Conservation (phyloP, 2,797 vertebrate species). For the Syngnathus rostellatus region DNA sequence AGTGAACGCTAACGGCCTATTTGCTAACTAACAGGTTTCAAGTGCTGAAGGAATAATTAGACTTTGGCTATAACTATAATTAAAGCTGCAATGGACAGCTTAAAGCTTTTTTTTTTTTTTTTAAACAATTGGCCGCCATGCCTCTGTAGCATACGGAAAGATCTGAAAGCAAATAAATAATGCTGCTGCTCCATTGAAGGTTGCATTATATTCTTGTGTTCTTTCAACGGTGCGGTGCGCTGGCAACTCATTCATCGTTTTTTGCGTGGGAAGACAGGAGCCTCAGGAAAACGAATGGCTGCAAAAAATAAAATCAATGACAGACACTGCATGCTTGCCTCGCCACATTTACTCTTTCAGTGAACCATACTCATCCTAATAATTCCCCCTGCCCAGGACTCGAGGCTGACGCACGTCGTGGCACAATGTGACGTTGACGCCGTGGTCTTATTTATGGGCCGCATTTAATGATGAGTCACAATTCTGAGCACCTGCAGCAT, state of each 20-base stretch:
- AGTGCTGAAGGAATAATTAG: slow-evolving; percentile 1
- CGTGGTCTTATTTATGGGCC: slow-evolving; percentile 35
- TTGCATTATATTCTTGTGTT: slow-evolving; percentile 33
- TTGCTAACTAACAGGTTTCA: not conserved
- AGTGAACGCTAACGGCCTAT: slow-evolving; percentile 1
- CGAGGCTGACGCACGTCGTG: slow-evolving; percentile 51
- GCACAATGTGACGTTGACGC: slow-evolving; percentile 38
- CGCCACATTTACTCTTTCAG: slow-evolving; percentile 20
- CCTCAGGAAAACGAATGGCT: slow-evolving; percentile 14
- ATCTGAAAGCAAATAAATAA: not conserved
- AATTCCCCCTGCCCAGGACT: slow-evolving; percentile 38
- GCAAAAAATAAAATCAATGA: not conserved
- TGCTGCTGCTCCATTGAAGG: not conserved
- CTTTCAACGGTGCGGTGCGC: slow-evolving; percentile 35
- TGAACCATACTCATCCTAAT: slow-evolving; percentile 26
- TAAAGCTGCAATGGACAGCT: not conserved
- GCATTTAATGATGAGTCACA: slow-evolving; percentile 47
- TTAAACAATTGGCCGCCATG: not conserved
- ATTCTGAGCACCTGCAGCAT: slow-evolving; percentile 19
- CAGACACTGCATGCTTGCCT: slow-evolving; percentile 11
- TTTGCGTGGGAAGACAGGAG: slow-evolving; percentile 41
- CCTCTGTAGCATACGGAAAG: not conserved
- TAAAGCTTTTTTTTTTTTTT: not conserved
- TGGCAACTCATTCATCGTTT: slow-evolving; percentile 51
- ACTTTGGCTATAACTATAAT: not conserved